Evolutionary conservation across 1,140 invertebrate genomes (phyloP).

Genomic region (Bradynema listronoti): DNA sequence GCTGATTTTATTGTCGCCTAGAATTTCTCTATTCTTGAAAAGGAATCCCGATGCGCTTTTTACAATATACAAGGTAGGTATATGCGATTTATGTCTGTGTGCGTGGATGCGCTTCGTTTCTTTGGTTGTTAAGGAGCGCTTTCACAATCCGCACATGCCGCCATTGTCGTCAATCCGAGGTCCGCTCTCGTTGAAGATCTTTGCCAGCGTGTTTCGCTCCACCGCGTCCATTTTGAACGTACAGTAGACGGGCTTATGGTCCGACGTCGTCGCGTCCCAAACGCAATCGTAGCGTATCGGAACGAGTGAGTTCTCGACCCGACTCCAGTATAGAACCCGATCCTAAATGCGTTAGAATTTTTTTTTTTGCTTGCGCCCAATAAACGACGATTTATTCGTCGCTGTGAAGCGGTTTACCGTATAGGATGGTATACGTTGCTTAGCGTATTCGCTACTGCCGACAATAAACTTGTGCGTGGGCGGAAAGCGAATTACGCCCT

Average conservation of each 20-base stretch:
- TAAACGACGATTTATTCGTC: not conserved
- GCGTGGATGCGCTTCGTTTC: no score
- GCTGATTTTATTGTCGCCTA: no score
- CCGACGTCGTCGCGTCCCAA: slow-evolving; percentile 32
- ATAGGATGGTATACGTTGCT: slow-evolving; percentile 41
- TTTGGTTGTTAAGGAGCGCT: no score
- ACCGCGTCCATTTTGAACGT: no score
- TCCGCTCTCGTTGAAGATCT: no score
- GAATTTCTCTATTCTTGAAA: no score
- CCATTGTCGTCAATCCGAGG: no score
- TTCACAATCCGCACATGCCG: no score
- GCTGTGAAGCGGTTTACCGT: slow-evolving; percentile 21
- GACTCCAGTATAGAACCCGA: slow-evolving; percentile 30
- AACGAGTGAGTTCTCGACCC: not conserved
- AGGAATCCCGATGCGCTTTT: no score
- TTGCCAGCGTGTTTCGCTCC: no score
- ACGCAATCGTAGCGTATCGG: slow-evolving; percentile 38
- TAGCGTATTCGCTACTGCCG: slow-evolving; percentile 28
- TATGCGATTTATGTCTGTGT: no score
- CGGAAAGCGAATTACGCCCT: slow-evolving; percentile 38
- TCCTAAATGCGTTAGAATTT: slow-evolving; percentile 28
- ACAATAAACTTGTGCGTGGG: slow-evolving; percentile 40
- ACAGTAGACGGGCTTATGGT: slow-evolving; percentile 41
- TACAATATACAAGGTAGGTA: no score
- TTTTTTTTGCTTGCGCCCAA: not conserved